A percentile compares a stretch with the other conserved stretches of the same genome.
These are phyloP conservation scores for Amiota communis DNA, from an alignment of 2,888 invertebrate genomes.

Conservation along the genomic window DNA sequence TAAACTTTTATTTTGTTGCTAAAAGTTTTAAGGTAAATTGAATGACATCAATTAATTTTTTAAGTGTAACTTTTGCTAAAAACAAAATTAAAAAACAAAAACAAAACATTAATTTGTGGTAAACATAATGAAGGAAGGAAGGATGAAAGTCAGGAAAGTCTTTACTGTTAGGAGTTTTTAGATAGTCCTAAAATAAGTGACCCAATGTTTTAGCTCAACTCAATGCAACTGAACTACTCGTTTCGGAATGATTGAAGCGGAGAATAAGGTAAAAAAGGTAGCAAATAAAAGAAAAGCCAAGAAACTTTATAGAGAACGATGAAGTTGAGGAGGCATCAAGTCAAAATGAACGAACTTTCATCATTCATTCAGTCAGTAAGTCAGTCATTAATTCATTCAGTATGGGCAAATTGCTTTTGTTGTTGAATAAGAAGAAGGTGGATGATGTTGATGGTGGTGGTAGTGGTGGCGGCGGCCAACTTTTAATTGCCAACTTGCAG, in stretches of 20 bases:
- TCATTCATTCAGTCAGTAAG: background rate
- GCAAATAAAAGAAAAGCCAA: background rate
- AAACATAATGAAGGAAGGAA: background rate
- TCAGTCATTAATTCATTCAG: no score
- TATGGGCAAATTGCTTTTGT: no score
- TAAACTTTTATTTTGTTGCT: no score
- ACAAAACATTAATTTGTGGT: background rate
- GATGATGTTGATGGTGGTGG: background rate
- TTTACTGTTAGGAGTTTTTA: no score
- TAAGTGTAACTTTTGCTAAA: background rate
- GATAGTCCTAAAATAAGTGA: no score
- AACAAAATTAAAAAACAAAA: background rate
- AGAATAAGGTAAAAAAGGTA: background rate
- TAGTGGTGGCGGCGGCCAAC: conserved; percentile 11
- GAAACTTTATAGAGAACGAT: background rate
- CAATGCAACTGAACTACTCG: background rate
- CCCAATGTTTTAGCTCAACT: background rate
- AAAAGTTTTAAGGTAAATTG: no score
- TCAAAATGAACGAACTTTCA: background rate
- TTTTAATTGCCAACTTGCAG: conserved; percentile 18
- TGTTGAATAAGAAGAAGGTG: no score
- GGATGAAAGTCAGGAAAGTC: background rate
- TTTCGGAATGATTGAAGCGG: no score
- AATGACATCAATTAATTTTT: no score
- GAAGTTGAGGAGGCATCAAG: background rate